A percentile compares a stretch with the other conserved stretches of the same genome.
These are phyloP conservation scores for Hephaestus fuliginosus DNA, from an alignment of 2,797 vertebrate genomes.

Conservation along the genomic window DNA sequence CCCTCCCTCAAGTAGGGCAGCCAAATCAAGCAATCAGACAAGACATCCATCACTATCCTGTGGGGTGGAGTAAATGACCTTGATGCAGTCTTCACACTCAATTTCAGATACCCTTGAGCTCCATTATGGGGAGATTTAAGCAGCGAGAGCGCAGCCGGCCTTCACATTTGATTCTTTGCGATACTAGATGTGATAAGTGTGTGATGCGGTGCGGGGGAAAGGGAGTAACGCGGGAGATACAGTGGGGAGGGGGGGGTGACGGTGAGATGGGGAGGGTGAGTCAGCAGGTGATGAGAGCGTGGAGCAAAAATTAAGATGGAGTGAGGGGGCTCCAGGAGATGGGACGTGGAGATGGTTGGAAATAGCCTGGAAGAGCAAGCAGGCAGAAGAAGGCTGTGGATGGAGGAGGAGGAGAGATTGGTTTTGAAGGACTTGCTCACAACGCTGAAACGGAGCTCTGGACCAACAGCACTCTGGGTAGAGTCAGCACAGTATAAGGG, in stretches of 20 bases:
- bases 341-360: slow-evolving; percentile 60
- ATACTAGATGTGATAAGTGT: slow-evolving; percentile 69
- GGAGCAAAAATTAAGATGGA: slow-evolving; percentile 71
- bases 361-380: slow-evolving; percentile 47
- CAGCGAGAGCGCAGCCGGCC: slow-evolving; percentile 58
- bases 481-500: slow-evolving; percentile 50
- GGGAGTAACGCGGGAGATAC: slow-evolving; percentile 29
- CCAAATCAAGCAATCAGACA: slow-evolving; percentile 79
- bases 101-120: slow-evolving; percentile 81
- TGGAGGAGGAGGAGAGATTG: slow-evolving; percentile 62
- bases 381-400: slow-evolving; percentile 47
- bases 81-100: slow-evolving; percentile 81
- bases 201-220: slow-evolving; percentile 54
- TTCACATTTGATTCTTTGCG: slow-evolving; percentile 76
- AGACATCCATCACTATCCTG: slow-evolving; percentile 81
- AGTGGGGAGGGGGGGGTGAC: not conserved
- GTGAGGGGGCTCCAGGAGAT: slow-evolving; percentile 53
- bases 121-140: slow-evolving; percentile 77
- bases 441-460: slow-evolving; percentile 15
- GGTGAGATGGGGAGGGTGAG: slow-evolving; percentile 52
- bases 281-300: slow-evolving; percentile 72
- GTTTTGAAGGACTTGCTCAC: slow-evolving; percentile 71
- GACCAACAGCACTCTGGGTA: slow-evolving; percentile 48
- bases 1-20: slow-evolving; percentile 59
- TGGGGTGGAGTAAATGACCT: slow-evolving; percentile 80